Base-by-base conservation (phyloP, 2,888 invertebrate genomes). In the Anoncus sp. region DNA sequence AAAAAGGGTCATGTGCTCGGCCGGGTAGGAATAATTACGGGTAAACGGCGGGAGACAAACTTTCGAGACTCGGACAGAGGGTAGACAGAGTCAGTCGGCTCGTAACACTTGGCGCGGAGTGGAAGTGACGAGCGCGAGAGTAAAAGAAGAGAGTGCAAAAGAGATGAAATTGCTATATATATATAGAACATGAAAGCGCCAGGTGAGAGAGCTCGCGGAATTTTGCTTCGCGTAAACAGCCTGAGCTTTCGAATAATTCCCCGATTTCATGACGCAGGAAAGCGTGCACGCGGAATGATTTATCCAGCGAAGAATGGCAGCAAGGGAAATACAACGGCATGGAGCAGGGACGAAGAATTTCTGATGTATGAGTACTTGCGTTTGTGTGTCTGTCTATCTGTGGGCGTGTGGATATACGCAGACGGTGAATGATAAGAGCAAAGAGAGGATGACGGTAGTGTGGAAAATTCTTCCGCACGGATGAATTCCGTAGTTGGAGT, bases 201-300 rank as follows among this genome's bases (percentile, higher is more conserved):
- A 35, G 60, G 27, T 12, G 45, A 70, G 59, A 60, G 49, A 71
- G 57, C 55, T 59, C 27, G n/a, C 18, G 47, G 22, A 60, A 76
- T 65, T 66, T 60, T 57, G 51, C 66, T 43, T 38, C 18, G 16
- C 59, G 38, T 49, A 14, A 7, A 66, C 27, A 49, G 9, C 9
- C 16, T 14, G 59, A 67, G 43, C 18, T 43, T 65, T 55, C 65
- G 51, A 66, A 71, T 71, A 71, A 63, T 75, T 70, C 14, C 27
- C 45, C 65, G 59, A 72, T 66, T 66, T 51, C 45, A 35, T 22
- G 55, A 67, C 62, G 72, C 47, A 55, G 10, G 27, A 62, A 67
- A 51, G 62, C 77, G 72, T 62, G 31, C 66, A 72, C 40, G 66
- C 47, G 77, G 67, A 72, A 77, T 67, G 62, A 72, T 77, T 72